Percentiles rank a stretch among this genome's conserved stretches.
These are phyloP conservation scores for Chaetodon trifasciatus DNA, from an alignment of 2,797 vertebrate species.

Conservation along the genomic window DNA sequence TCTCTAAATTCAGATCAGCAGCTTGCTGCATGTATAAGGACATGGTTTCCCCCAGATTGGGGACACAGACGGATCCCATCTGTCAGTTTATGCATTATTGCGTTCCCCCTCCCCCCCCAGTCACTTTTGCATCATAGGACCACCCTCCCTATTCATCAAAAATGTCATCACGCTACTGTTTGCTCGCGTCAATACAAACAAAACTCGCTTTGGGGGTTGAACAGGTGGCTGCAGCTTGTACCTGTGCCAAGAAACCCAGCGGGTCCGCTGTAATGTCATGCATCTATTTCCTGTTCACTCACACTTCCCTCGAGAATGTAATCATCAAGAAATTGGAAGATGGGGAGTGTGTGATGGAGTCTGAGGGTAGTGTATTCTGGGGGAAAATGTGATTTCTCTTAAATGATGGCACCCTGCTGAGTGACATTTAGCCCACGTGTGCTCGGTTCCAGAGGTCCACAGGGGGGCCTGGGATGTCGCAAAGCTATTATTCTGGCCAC, in stretches of 20 bases:
- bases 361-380: slow-evolving; percentile 34
- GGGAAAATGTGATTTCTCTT: slow-evolving; percentile 57
- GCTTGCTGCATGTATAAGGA: slow-evolving; percentile 32
- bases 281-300: slow-evolving; percentile 37
- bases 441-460: slow-evolving; percentile 40
- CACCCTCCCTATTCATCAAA: slow-evolving; percentile 51
- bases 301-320: slow-evolving; percentile 6
- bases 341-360: slow-evolving; percentile 11
- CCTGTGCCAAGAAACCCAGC: slow-evolving; percentile 28
- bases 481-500: slow-evolving; percentile 62
- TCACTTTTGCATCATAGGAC: slow-evolving; percentile 43
- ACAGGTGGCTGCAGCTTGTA: slow-evolving; percentile 56
- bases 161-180: slow-evolving; percentile 61
- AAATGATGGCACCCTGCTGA: slow-evolving; percentile 68
- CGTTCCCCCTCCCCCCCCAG: slow-evolving; percentile 26
- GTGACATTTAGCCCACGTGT: slow-evolving; percentile 76
- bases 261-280: slow-evolving; percentile 32
- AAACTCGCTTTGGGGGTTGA: slow-evolving; percentile 15
- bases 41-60: slow-evolving; percentile 50
- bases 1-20: slow-evolving; percentile 54
- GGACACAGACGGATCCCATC: slow-evolving; percentile 71
- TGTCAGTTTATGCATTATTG: slow-evolving; percentile 77
- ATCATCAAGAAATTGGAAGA: slow-evolving; percentile 19
- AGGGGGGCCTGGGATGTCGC: slow-evolving; percentile 45
- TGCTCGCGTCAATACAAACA: slow-evolving; percentile 67